These are phyloP conservation scores for Andrena cerasifolii DNA, from an alignment of 1,140 invertebrate genomes.

Conservation along the genomic window DNA sequence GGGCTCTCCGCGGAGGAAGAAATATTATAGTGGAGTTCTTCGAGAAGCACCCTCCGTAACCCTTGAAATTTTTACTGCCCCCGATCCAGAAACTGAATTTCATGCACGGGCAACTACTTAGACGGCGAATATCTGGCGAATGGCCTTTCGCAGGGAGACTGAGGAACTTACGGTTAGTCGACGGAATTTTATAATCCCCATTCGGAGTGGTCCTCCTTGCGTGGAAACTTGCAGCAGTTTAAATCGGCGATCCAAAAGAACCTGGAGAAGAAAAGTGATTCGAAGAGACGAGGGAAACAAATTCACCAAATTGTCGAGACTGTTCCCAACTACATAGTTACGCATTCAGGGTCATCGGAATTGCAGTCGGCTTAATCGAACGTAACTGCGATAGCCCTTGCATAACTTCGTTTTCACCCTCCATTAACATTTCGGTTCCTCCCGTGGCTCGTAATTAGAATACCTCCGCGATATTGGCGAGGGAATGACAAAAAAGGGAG, in stretches of 20 bases:
- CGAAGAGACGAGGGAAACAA: no score
- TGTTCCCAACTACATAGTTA: no score
- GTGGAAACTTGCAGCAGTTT: no score
- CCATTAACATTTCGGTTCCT: slow-evolving; percentile 5
- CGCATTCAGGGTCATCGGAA: no score
- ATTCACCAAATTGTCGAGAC: no score
- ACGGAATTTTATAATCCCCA: slow-evolving; percentile 10
- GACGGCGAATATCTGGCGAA: neutral
- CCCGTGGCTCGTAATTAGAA: neutral
- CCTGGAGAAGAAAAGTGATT: no score
- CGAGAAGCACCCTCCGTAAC: neutral
- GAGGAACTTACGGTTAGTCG: neutral
- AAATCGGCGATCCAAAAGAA: no score
- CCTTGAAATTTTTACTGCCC: slow-evolving; percentile 30
- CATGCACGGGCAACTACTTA: neutral
- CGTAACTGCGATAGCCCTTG: no score
- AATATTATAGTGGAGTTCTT: slow-evolving; percentile 18
- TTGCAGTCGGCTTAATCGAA: no score
- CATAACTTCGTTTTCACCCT: no score
- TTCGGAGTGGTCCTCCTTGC: no score
- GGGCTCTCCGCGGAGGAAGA: neutral
- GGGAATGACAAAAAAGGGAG: neutral
- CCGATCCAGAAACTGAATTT: neutral
- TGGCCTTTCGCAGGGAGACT: neutral
- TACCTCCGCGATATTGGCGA: neutral